phyloP scores from a whole-genome alignment of 2,113 vertebrate species.

The Procapra przewalskii region DNA sequence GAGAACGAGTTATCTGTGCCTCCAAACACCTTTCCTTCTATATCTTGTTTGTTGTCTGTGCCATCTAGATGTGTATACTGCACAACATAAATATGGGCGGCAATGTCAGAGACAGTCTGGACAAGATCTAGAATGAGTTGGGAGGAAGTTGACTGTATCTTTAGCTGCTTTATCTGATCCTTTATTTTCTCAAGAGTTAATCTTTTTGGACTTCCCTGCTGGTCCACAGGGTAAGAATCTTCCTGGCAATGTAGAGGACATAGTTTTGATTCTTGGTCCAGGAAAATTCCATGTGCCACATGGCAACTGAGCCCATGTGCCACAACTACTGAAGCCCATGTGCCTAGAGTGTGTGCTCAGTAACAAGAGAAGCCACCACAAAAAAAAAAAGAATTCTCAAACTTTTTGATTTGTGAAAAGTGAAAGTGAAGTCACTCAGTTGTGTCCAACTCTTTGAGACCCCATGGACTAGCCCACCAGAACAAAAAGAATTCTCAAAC shows the following conservation, averaged over 20 bases:
- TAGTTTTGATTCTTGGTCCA: background rate
- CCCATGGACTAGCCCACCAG: no score
- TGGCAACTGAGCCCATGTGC: background rate
- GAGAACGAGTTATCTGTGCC: background rate
- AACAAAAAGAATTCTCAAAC: background rate
- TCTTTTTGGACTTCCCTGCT: background rate
- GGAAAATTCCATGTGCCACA: background rate
- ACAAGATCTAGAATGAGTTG: background rate
- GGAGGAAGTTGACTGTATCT: background rate
- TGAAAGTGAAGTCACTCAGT: no score
- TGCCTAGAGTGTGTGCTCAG: background rate
- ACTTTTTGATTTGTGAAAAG: background rate
- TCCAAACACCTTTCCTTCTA: background rate
- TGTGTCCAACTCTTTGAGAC: fast-evolving
- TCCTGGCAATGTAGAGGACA: background rate
- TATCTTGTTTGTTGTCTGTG: background rate
- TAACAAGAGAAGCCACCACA: background rate
- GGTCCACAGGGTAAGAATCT: background rate
- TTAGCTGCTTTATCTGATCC: background rate
- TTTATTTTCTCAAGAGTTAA: background rate
- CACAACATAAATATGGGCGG: background rate
- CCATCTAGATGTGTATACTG: background rate
- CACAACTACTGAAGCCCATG: background rate
- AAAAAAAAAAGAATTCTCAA: background rate
- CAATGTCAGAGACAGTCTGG: background rate